Evolutionary conservation across 2,888 invertebrate species (phyloP).

Genomic region (Caenorhabditis zanzibari): DNA sequence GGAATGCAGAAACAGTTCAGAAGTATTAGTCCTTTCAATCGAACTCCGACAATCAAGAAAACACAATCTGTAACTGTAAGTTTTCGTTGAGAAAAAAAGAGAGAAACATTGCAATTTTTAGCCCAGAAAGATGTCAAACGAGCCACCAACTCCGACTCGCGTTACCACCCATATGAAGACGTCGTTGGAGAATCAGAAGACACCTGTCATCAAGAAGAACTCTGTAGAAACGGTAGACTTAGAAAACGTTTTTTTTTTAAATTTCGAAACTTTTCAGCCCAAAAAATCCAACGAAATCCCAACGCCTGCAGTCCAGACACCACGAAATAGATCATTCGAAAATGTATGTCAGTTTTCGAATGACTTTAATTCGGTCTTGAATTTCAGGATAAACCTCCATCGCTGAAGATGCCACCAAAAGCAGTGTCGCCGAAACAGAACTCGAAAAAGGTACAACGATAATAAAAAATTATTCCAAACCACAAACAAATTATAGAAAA

Average conservation of each 20-base stretch:
- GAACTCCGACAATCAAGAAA: slow-evolving; percentile 12
- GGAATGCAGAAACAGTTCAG: not conserved
- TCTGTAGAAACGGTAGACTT: not conserved
- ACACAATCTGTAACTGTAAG: slow-evolving; percentile 17
- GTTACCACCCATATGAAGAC: not conserved
- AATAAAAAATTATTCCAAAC: not conserved
- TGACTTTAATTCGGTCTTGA: not conserved
- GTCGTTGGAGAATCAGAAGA: slow-evolving; percentile 1
- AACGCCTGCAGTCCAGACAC: not conserved
- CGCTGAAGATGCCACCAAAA: not conserved
- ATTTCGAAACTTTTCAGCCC: slow-evolving; percentile 2
- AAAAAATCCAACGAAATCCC: not conserved
- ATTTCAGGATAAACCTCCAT: not conserved
- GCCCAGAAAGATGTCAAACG: not conserved
- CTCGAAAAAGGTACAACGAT: not conserved
- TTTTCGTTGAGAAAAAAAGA: not conserved
- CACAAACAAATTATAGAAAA: not conserved
- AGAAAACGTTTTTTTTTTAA: not conserved
- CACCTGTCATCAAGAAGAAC: not conserved
- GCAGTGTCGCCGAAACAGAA: not conserved
- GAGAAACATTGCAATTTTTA: slow-evolving; percentile 1
- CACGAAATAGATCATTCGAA: not conserved
- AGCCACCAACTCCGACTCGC: not conserved
- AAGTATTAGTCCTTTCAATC: slow-evolving; percentile 13
- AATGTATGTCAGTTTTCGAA: not conserved